Conservation (phyloP, 2,888 invertebrate genomes). For the Boloria selene region DNA sequence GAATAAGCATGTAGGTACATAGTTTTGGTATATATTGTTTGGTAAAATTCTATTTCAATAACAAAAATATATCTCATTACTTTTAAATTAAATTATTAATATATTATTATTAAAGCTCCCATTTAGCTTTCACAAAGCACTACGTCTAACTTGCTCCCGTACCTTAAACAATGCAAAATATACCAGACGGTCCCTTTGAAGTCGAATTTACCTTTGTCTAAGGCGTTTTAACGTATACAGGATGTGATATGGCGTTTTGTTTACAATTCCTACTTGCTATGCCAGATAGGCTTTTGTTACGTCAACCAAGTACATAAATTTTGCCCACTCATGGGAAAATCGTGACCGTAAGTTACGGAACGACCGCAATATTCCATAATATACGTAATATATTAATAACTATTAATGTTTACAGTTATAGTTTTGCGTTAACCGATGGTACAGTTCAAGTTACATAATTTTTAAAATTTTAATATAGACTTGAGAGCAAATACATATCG, state of each 20-base stretch:
- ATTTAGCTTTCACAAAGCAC: no score
- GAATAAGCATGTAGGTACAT: no score
- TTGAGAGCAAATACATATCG: no score
- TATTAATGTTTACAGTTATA: slow-evolving; percentile 41
- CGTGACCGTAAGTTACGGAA: slow-evolving; percentile 31
- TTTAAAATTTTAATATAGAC: not conserved
- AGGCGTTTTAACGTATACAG: not conserved
- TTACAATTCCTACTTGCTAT: not conserved
- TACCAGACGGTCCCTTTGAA: no score
- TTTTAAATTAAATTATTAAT: no score
- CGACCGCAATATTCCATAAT: slow-evolving; percentile 1
- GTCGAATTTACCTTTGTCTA: no score
- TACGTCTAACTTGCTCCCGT: no score
- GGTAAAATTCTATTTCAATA: no score
- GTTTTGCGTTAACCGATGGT: slow-evolving; percentile 29
- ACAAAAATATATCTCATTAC: no score
- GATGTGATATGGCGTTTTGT: not conserved
- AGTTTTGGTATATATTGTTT: no score
- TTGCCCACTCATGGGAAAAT: slow-evolving; percentile 24
- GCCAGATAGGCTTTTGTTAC: not conserved
- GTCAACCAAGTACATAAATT: slow-evolving; percentile 9
- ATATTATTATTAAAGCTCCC: no score
- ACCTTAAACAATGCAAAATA: no score
- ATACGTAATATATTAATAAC: slow-evolving; percentile 34
- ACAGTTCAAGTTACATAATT: slow-evolving; percentile 18